Conservation (phyloP, 2,888 invertebrate genomes). For the Acleris emargana region DNA sequence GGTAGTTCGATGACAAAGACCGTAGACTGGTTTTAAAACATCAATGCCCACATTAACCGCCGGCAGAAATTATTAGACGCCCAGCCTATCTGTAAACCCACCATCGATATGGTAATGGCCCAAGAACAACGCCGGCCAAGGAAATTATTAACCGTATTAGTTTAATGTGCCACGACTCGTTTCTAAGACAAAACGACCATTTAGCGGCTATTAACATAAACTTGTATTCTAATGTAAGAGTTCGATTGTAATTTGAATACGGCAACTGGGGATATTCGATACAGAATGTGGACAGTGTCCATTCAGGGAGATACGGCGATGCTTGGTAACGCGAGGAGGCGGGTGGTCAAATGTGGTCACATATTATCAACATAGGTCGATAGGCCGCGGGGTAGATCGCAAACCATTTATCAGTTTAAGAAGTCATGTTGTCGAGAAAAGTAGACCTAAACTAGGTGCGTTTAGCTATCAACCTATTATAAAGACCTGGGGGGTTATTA, state of each 20-base stretch:
- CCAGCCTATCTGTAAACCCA: constrained; percentile 24
- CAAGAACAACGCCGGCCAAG: constrained; percentile 36
- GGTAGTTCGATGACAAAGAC: neutral
- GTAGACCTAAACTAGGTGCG: no score
- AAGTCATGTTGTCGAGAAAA: no score
- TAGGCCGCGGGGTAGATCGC: no score
- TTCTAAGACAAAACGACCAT: constrained; percentile 42
- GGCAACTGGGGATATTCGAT: constrained; percentile 39
- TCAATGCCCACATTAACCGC: constrained; percentile 28
- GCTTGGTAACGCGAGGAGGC: neutral
- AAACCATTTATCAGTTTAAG: no score
- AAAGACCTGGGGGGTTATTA: no score
- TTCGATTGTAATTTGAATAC: constrained; percentile 39
- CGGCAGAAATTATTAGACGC: constrained; percentile 27
- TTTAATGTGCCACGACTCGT: constrained; percentile 53
- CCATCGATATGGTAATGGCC: constrained; percentile 46
- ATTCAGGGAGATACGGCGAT: constrained; percentile 1
- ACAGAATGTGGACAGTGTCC: constrained; percentile 21
- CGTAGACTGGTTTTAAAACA: constrained; percentile 16
- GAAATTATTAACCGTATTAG: constrained; percentile 56
- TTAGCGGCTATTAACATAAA: constrained; percentile 48
- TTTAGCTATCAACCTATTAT: no score
- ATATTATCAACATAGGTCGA: neutral
- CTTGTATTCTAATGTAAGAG: constrained; percentile 42
- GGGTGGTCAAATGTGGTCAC: neutral